phyloP scores from a whole-genome alignment of 1,140 invertebrate genomes.

The Brachionus rubens region DNA sequence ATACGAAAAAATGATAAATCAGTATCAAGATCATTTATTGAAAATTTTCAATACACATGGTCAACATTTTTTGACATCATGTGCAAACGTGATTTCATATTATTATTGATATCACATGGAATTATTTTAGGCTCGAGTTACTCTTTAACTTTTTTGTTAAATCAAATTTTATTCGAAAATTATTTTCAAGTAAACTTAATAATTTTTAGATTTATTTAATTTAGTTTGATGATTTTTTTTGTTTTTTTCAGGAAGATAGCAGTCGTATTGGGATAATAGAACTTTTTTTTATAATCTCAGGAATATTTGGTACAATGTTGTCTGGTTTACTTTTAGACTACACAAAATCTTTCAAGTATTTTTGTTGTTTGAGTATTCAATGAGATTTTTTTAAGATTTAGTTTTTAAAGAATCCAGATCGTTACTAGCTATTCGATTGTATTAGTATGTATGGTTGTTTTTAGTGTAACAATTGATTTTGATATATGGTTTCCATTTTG shows the following conservation, averaged over 20 bases:
- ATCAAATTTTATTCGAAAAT: conserved; percentile 73
- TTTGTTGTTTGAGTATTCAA: no score
- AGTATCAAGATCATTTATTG: conserved; percentile 64
- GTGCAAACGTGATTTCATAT: conserved; percentile 78
- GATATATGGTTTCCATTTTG: conserved; percentile 73
- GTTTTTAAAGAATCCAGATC: conserved; percentile 73
- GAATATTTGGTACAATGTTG: conserved; percentile 81
- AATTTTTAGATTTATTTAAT: no score
- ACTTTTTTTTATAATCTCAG: conserved; percentile 78
- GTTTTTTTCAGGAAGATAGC: conserved; percentile 65
- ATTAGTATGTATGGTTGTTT: conserved; percentile 77
- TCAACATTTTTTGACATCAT: conserved; percentile 73
- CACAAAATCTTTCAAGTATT: conserved; percentile 62
- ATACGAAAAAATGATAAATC: conserved; percentile 49
- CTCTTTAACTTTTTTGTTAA: conserved; percentile 85
- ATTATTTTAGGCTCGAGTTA: conserved; percentile 74
- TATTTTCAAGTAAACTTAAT: conserved; percentile 70
- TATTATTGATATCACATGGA: conserved; percentile 53
- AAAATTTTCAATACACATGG: conserved; percentile 68
- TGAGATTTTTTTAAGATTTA: conserved; percentile 17
- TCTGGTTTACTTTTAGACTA: conserved; percentile 78
- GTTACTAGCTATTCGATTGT: conserved; percentile 79
- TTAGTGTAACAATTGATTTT: conserved; percentile 74
- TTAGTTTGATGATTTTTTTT: no score
- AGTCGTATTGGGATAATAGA: conserved; percentile 79